Conservation (phyloP, 2,888 invertebrate genomes). For the Cremastinae sp. region DNA sequence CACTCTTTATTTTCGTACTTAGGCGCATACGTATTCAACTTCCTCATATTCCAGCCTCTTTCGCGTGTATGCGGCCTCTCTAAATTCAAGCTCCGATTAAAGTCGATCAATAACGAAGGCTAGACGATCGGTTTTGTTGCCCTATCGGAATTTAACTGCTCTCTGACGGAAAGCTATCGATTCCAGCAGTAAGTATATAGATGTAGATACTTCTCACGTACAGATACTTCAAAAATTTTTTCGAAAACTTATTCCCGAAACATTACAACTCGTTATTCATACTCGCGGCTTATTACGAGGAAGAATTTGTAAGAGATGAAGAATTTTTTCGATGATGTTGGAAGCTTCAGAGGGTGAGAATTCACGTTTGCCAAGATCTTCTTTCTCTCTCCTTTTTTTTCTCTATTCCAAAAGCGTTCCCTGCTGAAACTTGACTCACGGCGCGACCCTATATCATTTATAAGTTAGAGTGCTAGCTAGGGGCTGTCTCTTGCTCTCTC, state of each 20-base stretch:
- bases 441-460: constrained; percentile 67
- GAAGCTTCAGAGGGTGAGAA: constrained; percentile 24
- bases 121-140: constrained; percentile 27
- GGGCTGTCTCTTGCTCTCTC: constrained; percentile 28
- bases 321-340: constrained; percentile 13
- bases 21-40: no score
- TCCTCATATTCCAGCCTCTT: not conserved
- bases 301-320: constrained; percentile 10
- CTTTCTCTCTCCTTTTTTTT: not conserved
- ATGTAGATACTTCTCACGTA: not conserved
- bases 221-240: not conserved
- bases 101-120: constrained; percentile 52
- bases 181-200: not conserved
- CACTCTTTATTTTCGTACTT: no score
- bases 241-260: not conserved
- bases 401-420: constrained; percentile 30
- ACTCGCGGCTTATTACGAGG: constrained; percentile 35
- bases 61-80: constrained; percentile 9
- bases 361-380: constrained; percentile 56
- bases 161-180: constrained; percentile 16
- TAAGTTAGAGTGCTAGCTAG: constrained; percentile 64
- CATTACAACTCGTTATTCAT: constrained; percentile 54
- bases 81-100: constrained; percentile 48
- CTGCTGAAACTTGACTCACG: constrained; percentile 60
- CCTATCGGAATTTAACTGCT: constrained; percentile 10